Percentiles rank a stretch among this genome's conserved stretches.
Conservation (phyloP, 2,113 vertebrate genomes). For the Cygnus atratus region DNA sequence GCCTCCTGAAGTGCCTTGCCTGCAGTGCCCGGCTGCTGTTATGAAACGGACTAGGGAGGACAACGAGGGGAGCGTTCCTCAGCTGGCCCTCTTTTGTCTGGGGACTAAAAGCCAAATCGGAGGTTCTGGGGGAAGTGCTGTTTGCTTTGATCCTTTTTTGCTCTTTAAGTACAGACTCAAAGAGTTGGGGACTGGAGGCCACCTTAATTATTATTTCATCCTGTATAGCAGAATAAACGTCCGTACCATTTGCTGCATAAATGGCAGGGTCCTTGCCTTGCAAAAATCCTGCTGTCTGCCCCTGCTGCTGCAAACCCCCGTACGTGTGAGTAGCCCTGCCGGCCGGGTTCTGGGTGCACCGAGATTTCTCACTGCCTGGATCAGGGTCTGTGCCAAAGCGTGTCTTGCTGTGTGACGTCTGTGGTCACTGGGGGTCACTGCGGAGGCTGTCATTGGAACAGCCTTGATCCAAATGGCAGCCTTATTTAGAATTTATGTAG, state of each 20-base stretch:
- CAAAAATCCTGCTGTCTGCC: neutral
- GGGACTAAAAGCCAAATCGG: constrained; percentile 28
- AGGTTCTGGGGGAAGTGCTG: neutral
- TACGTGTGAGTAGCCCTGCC: neutral
- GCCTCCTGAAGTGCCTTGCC: neutral
- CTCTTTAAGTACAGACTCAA: neutral
- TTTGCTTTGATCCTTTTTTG: constrained; percentile 35
- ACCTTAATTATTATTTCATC: constrained; percentile 38
- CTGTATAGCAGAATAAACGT: constrained; percentile 13
- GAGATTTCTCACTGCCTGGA: neutral
- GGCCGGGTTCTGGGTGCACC: neutral
- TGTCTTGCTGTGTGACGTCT: fast-evolving
- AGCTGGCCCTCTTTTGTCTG: neutral
- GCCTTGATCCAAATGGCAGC: neutral
- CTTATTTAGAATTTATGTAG: neutral
- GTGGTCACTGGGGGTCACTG: neutral
- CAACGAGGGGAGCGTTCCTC: neutral
- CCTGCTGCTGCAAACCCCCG: neutral
- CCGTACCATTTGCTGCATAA: neutral
- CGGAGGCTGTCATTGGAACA: neutral
- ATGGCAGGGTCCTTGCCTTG: neutral
- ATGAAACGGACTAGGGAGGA: neutral
- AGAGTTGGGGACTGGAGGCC: constrained; percentile 20
- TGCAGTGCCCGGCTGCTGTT: neutral
- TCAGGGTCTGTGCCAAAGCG: neutral